Evolutionary conservation across 2,797 vertebrate species (phyloP).

Genomic region (Potorous gilbertii): DNA sequence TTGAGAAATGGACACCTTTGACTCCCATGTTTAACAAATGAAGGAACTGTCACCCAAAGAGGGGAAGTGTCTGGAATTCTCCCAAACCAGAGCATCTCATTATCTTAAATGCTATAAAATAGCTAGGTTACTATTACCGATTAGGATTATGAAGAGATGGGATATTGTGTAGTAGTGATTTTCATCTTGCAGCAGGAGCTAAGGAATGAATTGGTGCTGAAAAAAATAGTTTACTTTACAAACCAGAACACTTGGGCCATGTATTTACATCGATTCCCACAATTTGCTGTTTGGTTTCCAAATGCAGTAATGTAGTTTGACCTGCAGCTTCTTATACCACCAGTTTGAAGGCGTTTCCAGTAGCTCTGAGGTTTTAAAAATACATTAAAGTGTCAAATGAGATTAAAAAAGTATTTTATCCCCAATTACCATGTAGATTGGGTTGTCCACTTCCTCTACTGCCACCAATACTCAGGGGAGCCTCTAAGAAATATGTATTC

Average conservation of each 20-base stretch:
- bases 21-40: neutral
- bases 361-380: conserved; percentile 30
- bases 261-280: neutral
- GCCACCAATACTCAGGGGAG: neutral
- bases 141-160: neutral
- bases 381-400: neutral
- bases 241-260: neutral
- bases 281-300: neutral
- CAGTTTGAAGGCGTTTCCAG: neutral
- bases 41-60: neutral
- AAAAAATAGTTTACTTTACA: neutral
- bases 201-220: neutral
- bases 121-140: neutral
- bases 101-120: neutral
- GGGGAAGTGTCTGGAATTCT: neutral
- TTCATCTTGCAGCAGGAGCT: neutral
- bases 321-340: neutral
- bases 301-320: conserved; percentile 12
- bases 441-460: conserved; percentile 5
- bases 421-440: neutral
- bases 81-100: neutral
- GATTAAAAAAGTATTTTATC: neutral
- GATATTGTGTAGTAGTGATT: neutral
- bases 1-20: neutral
- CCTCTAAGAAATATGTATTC: conserved; percentile 6